phyloP scores from a whole-genome alignment of 1,140 invertebrate species.

The Eumaeus atala region DNA sequence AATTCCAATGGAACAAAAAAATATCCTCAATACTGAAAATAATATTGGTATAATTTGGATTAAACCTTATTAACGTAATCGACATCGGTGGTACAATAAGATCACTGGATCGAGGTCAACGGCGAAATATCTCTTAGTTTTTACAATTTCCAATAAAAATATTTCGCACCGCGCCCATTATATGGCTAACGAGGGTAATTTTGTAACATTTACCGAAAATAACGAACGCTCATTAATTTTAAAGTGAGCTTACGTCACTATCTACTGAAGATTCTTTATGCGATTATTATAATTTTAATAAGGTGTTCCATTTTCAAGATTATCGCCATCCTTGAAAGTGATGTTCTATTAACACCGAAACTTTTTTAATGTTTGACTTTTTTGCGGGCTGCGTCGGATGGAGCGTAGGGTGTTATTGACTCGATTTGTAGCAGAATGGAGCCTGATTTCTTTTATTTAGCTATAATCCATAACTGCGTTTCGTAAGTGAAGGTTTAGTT shows the following conservation, averaged over 20 bases:
- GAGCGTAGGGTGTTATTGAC: too few species aligned
- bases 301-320: too few species aligned
- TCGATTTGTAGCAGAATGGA: too few species aligned
- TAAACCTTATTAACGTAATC: constrained; percentile 7
- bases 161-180: constrained; percentile 11
- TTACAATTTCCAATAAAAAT: constrained; percentile 11
- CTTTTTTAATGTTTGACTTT: too few species aligned
- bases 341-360: too few species aligned
- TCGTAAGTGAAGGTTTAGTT: too few species aligned
- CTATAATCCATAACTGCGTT: too few species aligned
- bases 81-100: constrained; percentile 6
- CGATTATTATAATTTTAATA: constrained; percentile 3
- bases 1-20: background rate
- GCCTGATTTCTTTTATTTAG: too few species aligned
- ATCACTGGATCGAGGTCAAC: constrained; percentile 3
- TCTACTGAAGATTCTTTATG: constrained; percentile 2
- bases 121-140: constrained; percentile 7
- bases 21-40: background rate
- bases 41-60: constrained; percentile 3
- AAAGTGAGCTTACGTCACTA: constrained; percentile 8
- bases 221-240: constrained; percentile 14
- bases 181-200: constrained; percentile 16
- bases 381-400: too few species aligned
- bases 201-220: constrained; percentile 4
- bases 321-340: too few species aligned